Conservation (phyloP, 2,797 vertebrate species). For the Ataeniobius toweri region DNA sequence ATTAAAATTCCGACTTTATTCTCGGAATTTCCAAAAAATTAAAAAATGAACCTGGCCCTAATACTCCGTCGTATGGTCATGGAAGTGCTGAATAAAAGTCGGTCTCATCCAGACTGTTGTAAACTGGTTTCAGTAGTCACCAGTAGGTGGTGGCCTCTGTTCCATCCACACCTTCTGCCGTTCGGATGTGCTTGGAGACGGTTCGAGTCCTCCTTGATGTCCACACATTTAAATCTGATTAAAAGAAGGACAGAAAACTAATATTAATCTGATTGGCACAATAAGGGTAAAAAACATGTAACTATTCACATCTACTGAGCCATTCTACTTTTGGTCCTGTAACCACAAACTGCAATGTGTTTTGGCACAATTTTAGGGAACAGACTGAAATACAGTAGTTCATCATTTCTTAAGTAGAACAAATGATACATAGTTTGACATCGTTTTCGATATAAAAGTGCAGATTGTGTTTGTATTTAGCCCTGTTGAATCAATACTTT, state of each 20-base stretch:
- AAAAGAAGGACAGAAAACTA: slow-evolving; percentile 14
- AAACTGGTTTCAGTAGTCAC: slow-evolving; percentile 15
- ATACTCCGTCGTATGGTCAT: no score
- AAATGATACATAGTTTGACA: no score
- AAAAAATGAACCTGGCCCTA: no score
- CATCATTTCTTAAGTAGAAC: no score
- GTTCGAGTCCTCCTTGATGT: background rate
- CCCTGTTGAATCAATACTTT: background rate
- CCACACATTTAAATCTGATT: background rate
- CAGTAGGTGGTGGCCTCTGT: slow-evolving; percentile 8
- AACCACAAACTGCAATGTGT: no score
- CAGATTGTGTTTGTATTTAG: no score
- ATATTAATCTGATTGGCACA: background rate
- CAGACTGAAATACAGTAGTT: no score
- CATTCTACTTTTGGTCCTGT: background rate
- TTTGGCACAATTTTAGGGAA: no score
- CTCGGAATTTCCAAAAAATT: no score
- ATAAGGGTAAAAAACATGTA: background rate
- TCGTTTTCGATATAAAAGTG: no score
- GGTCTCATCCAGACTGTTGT: slow-evolving; percentile 14
- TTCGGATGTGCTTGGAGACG: slow-evolving; percentile 12
- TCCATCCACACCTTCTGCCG: background rate
- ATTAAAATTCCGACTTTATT: no score
- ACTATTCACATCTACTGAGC: background rate
- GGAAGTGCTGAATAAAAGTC: slow-evolving; percentile 19